Evolutionary conservation across 2,797 vertebrate genomes (phyloP), one percentile per base, ranked within the genome.

Genomic region (Zenarchopterus dispar): DNA sequence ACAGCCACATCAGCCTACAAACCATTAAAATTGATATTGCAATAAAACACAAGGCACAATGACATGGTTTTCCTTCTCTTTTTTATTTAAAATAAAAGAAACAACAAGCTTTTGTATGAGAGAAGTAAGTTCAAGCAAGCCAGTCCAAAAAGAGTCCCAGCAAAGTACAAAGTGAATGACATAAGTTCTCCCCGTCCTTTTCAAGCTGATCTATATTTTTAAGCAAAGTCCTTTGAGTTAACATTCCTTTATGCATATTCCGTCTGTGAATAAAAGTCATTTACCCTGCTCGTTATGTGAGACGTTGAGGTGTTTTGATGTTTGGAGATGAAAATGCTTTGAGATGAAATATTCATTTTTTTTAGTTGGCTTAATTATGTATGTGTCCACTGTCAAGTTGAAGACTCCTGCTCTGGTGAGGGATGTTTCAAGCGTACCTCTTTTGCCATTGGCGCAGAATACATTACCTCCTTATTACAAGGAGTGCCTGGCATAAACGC

Each of bases 381-480:
- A 89, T 89, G 90, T 90, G 87, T 89, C 88, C 90, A 90, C 88
- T 91, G 90, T 90, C 87, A 87, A 70, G 82, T 82, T 70, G 80
- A 55, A 82, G 80, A 69, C 79, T 67, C 75, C 80, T 70, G 78
- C 82, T 89, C 73, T 76, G 67, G 75, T 89, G 87, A 90, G 86
- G 82, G 76, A 81, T 86, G 87, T 86, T 90, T 82, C 85, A 75
- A 81, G 82, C 82, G 57, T 87, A 86, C 83, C 82, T 89, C 86
- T 36, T 87, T 84, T 75, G 84, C 88, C 88, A 86, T 67, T 88
- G 89, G 84, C 78, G 43, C 72, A 78, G 88, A 92, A 91, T 91
- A 86, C 80, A 92, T 90, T 87, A 81, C 69, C 59, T 80, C 64
- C 77, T 85, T 87, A 87, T 88, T 90, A 89, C 66, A 62, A 48